These are phyloP conservation scores for Albula glossodonta DNA, from an alignment of 2,113 vertebrate genomes.

Conservation along the genomic window DNA sequence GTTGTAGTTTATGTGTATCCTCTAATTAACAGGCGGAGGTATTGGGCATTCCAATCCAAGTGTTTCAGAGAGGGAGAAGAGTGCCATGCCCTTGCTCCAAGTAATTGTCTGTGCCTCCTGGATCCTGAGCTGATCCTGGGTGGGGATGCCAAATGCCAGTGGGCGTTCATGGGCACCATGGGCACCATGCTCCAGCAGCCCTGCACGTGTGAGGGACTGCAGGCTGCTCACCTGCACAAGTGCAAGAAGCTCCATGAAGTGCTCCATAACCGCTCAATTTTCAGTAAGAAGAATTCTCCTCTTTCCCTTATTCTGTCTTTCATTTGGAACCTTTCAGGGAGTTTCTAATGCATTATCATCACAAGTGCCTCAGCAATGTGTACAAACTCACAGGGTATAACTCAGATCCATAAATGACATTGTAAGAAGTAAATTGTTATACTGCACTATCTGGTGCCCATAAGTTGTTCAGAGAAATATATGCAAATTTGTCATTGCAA, in stretches of 20 bases:
- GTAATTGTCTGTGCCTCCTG: conserved; percentile 66
- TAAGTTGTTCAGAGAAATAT: neutral
- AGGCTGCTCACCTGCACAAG: conserved; percentile 49
- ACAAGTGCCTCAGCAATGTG: neutral
- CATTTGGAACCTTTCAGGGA: neutral
- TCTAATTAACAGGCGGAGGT: conserved; percentile 62
- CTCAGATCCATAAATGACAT: neutral
- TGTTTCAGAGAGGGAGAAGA: conserved; percentile 73
- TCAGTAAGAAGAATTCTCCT: conserved; percentile 63
- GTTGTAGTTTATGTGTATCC: neutral
- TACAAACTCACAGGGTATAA: neutral
- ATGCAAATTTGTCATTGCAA: neutral
- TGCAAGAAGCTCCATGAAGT: conserved; percentile 75
- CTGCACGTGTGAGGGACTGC: conserved; percentile 72
- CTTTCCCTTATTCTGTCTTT: neutral
- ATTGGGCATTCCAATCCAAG: conserved; percentile 66
- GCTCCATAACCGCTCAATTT: conserved; percentile 78
- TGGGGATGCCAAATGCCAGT: conserved; percentile 71
- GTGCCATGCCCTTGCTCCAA: conserved; percentile 51
- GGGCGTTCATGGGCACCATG: conserved; percentile 75
- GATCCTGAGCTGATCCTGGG: conserved; percentile 68
- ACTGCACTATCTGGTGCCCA: neutral
- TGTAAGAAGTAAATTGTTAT: neutral
- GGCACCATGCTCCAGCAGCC: conserved; percentile 74
- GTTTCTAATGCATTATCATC: neutral